Conservation (phyloP, 2,113 vertebrate species). For the Gorsachius goisagi region DNA sequence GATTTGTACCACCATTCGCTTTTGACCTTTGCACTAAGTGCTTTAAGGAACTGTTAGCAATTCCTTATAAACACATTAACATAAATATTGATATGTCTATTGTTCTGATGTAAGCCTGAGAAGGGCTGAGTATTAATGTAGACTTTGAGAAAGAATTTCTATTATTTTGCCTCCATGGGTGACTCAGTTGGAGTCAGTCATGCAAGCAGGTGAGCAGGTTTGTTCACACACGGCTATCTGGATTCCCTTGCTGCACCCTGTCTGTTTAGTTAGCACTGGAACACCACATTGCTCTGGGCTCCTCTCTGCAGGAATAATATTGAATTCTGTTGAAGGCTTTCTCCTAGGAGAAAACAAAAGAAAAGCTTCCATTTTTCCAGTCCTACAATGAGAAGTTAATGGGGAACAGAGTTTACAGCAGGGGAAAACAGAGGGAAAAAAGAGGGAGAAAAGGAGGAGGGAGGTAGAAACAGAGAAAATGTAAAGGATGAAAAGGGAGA, state of each 20-base stretch:
- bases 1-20: not conserved
- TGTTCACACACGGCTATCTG: not conserved
- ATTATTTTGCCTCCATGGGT: not conserved
- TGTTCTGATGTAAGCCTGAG: not conserved
- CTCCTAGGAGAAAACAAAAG: slow-evolving; percentile 27
- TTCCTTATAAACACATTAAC: not conserved
- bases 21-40: not conserved
- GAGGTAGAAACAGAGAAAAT: not conserved
- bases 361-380: slow-evolving; percentile 35
- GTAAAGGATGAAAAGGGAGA: not conserved
- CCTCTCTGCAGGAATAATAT: not conserved
- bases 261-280: not conserved
- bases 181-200: not conserved
- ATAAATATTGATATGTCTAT: not conserved
- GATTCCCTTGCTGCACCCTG: not conserved
- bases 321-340: slow-evolving; percentile 56
- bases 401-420: not conserved
- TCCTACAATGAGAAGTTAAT: slow-evolving; percentile 17
- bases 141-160: not conserved
- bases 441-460: not conserved
- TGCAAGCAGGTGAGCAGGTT: not conserved
- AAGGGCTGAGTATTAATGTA: not conserved
- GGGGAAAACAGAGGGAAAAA: not conserved
- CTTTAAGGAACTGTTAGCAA: not conserved
- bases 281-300: not conserved